Evolutionary conservation across 1,140 invertebrate genomes (phyloP), one percentile per base, ranked within the genome.

Genomic region (Apis florea): DNA sequence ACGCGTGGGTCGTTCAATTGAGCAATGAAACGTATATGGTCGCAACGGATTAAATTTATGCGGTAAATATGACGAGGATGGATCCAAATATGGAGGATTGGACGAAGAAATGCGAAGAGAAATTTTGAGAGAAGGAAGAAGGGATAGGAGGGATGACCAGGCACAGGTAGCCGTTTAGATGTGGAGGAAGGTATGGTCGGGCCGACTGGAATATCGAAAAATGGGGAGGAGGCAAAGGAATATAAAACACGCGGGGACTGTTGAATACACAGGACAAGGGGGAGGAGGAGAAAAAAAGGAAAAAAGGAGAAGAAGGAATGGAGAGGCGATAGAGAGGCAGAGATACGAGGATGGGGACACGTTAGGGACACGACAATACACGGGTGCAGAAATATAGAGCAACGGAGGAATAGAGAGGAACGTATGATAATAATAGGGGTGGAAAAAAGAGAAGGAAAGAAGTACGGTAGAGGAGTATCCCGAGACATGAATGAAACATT

Each of bases 1-100:
- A 13, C 26, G 83, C 88, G 88, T 84, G 82, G 80, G 70, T 63
- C 66, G 61, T 86, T 40, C 84, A 84, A 89, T 84, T 83, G 85
- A 88, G 86, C 83, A 89, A 86, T 89, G 82, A 86, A 89, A 81
- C 76, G 75, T 79, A 56, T 56, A 63, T 21, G 17, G 19, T 31
- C 19, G 51, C n/a, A 51, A 69, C 11, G 24, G 6, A 59, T 58
- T 11, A 49, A 49, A 67, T 67, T 67, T 69, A 69, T 49, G n/a
- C 67, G 66, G 47, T n/a, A 13, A 69, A 51, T 24, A 15, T 19
- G 64, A 47, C 19, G 19, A 64, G 11, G 63, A 40, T 31, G 31
- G 31, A 21, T 21, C n/a, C n/a, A n/a, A n/a, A n/a, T 9, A 26
- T 26, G 59, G 15, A 11, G 8, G n/a, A 21, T n/a, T 6, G 2